Conservation (phyloP, 2,797 vertebrate genomes). For the Triplophysa yarkandensis region DNA sequence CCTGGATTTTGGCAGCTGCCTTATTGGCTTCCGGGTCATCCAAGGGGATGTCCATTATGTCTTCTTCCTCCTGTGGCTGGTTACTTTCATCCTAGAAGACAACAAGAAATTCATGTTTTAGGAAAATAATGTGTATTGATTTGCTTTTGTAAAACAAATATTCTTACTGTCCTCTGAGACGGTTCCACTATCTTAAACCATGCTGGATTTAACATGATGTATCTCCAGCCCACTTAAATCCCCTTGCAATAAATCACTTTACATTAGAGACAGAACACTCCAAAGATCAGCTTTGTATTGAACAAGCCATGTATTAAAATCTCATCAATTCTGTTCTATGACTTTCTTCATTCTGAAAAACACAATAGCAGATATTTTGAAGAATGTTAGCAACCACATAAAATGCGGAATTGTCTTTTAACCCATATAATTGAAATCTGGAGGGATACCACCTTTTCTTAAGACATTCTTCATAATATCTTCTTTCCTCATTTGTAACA, state of each 20-base stretch:
- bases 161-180: neutral
- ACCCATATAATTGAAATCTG: too few species aligned
- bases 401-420: too few species aligned
- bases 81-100: constrained; percentile 84
- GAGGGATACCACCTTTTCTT: too few species aligned
- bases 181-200: constrained; percentile 8
- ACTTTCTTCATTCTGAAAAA: too few species aligned
- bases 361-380: too few species aligned
- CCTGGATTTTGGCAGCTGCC: constrained; percentile 97
- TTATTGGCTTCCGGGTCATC: constrained; percentile 96
- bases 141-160: constrained; percentile 11
- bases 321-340: too few species aligned
- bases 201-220: constrained; percentile 14
- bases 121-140: neutral
- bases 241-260: constrained; percentile 21
- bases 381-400: too few species aligned
- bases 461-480: too few species aligned
- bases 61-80: constrained; percentile 89
- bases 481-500: too few species aligned
- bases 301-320: neutral
- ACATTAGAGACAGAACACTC: neutral
- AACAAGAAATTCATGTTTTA: constrained; percentile 1
- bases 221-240: constrained; percentile 10
- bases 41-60: constrained; percentile 96
- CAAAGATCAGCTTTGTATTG: neutral